Evolutionary conservation across 2,113 vertebrate species (phyloP).

Genomic region (Odobenus rosmarus): DNA sequence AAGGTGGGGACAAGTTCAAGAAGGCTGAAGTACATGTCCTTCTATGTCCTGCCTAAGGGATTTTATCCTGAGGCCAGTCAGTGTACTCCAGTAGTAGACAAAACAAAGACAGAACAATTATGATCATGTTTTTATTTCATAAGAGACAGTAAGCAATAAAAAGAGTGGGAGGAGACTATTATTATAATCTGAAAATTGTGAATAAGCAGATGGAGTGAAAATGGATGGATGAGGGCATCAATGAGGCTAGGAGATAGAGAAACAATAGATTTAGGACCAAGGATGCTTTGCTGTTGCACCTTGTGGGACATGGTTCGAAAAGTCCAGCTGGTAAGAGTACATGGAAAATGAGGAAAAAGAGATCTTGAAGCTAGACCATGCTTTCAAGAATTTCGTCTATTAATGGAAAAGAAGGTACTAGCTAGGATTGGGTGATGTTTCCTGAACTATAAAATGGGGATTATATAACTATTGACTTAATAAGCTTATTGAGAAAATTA

Average conservation of each 20-base stretch:
- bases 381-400: neutral
- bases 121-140: neutral
- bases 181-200: neutral
- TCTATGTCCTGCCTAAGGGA: neutral
- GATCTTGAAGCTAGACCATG: neutral
- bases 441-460: neutral
- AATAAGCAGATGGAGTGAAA: neutral
- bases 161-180: neutral
- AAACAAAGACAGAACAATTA: neutral
- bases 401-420: neutral
- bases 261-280: neutral
- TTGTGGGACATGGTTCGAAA: neutral
- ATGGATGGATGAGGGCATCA: neutral
- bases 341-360: neutral
- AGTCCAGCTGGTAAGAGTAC: neutral
- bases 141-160: neutral
- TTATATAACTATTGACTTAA: neutral
- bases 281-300: accelerated
- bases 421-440: neutral
- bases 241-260: neutral
- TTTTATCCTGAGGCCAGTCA: neutral
- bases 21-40: neutral
- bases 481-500: neutral
- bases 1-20: neutral
- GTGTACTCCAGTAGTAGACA: neutral